Evolutionary conservation across 2,888 invertebrate species (phyloP).

Genomic region (Busseola fusca): DNA sequence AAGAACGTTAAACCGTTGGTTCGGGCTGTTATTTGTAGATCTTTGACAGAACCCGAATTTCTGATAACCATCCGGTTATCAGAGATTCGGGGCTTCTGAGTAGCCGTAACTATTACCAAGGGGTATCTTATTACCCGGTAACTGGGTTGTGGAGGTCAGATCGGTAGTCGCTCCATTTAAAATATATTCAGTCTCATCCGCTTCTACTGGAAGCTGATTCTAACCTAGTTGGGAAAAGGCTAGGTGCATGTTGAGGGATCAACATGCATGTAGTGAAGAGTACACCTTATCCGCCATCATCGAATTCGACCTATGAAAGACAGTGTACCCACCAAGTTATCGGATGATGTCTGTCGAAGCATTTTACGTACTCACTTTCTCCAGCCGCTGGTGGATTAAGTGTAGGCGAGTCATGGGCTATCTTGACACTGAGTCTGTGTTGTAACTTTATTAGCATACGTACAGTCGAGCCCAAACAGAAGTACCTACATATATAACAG

Average conservation of each 20-base stretch:
- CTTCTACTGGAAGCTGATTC: not conserved
- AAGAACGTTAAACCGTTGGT: too few relatives aligned
- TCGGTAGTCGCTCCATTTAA: not conserved
- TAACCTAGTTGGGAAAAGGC: not conserved
- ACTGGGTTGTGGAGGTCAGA: not conserved
- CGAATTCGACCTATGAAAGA: not conserved
- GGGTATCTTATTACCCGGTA: not conserved
- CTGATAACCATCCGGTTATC: too few relatives aligned
- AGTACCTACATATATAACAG: not conserved
- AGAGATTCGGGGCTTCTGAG: too few relatives aligned
- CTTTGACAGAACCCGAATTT: too few relatives aligned
- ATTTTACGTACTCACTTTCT: not conserved
- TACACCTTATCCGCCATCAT: not conserved
- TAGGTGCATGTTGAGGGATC: not conserved
- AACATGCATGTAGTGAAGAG: not conserved
- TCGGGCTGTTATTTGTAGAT: not conserved
- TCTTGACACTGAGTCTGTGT: not conserved
- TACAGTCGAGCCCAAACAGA: too few relatives aligned
- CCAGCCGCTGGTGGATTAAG: not conserved
- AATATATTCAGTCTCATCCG: not conserved
- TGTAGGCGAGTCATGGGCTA: not conserved
- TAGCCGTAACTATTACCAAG: too few relatives aligned
- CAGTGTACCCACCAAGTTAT: not conserved
- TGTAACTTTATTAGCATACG: not conserved
- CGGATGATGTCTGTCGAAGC: not conserved